Evolutionary conservation across 2,888 invertebrate genomes (phyloP), one percentile per base, ranked within the genome.

Genomic region (Drosophila pseudotakahashii): DNA sequence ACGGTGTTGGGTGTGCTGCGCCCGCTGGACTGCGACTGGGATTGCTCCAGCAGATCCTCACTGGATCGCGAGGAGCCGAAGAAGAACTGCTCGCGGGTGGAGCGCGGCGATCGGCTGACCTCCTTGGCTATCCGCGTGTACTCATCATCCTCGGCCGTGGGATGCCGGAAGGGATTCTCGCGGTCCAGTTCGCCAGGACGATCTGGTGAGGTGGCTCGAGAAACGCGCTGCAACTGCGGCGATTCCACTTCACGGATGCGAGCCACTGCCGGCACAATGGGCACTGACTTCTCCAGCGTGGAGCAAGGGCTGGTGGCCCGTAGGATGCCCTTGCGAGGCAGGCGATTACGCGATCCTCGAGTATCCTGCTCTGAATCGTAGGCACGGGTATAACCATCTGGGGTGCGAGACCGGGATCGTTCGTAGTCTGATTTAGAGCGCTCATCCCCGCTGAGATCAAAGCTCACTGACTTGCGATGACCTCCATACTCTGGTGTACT

Each of bases 381-480:
- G 63, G 82, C 88, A 3, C 91, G 86, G 7, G 69, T 51, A 16
- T 63, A 74, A 7, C 75, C 75, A 64, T 70, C 76, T 4, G 66
- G 76, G 3, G 73, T 80, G 11, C 71, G 79, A 0, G 87, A 87
- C 2, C 85, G 79, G 0, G 91, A 90, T 30, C 91, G 81, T 58
- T 92, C 92, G 48, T 86, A 88, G 63, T 92, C 91, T 2, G 92
- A 91, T 59, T 89, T 90, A 11, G 91, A 90, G 11, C 88, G 89
- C 68, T 92, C 92, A 66, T 92, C 92, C 0, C 91, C 92, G 32
- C 92, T 91, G 7, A 92, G 81, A 71, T 92, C 92, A 44, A 92
- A 92, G 60, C 92, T 92, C 0, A 92, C 92, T 0, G 92, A 92
- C 73, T 92, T 92, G 1, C 92, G 89, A 71, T 92, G 91, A 4